Conservation (phyloP, 2,797 vertebrate genomes). For the Pitangus sulphuratus region DNA sequence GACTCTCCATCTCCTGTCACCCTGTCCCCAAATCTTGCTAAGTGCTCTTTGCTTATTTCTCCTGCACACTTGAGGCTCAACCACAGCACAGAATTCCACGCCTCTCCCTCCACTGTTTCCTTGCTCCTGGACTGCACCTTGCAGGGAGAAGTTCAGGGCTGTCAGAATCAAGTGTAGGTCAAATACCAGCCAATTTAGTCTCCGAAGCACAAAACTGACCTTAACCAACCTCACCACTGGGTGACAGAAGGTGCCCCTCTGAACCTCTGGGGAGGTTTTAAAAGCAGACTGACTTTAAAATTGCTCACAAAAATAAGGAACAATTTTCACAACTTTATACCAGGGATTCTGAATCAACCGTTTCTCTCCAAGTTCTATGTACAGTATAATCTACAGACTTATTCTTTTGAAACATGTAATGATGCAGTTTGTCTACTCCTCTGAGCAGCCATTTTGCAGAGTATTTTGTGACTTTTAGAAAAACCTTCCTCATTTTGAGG, state of each 20-base stretch:
- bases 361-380: background rate
- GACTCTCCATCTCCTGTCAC: background rate
- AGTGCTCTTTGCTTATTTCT: background rate
- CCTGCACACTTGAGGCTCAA: background rate
- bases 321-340: background rate
- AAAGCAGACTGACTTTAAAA: background rate
- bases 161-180: background rate
- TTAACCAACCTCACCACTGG: accelerated
- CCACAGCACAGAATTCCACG: background rate
- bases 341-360: background rate
- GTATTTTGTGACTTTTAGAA: background rate
- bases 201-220: background rate
- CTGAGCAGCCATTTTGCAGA: background rate
- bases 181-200: background rate
- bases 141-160: background rate
- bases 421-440: background rate
- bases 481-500: background rate
- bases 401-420: background rate
- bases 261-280: background rate
- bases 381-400: background rate
- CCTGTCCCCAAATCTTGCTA: background rate
- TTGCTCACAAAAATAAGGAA: background rate
- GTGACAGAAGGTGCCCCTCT: no score
- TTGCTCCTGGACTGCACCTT: background rate
- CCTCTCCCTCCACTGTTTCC: background rate